Evolutionary conservation across 2,797 vertebrate species (phyloP).

Genomic region (Cheirogaleus major): DNA sequence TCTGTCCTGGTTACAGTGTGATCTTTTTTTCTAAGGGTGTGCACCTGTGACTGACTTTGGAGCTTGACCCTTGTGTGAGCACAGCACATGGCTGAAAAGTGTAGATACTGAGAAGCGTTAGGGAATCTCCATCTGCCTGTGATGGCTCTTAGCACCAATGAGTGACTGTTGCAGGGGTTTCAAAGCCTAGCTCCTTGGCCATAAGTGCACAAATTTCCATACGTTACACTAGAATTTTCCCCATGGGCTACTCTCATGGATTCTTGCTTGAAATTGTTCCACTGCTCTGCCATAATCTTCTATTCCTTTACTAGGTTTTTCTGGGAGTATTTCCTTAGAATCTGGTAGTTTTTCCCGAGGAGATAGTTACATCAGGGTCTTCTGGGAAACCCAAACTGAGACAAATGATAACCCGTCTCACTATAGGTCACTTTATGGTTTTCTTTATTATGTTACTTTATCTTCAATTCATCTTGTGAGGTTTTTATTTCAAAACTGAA

Average conservation of each 20-base stretch:
- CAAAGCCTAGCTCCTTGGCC: background rate
- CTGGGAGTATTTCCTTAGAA: background rate
- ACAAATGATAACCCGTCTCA: background rate
- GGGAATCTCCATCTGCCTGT: background rate
- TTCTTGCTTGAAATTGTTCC: background rate
- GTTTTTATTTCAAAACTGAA: constrained; percentile 2
- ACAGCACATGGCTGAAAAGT: background rate
- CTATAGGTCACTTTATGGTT: background rate
- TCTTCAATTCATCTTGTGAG: background rate
- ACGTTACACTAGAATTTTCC: background rate
- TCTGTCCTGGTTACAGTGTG: background rate
- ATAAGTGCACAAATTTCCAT: background rate
- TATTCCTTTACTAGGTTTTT: background rate
- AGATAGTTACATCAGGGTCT: background rate
- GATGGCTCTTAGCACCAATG: background rate
- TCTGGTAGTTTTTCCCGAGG: background rate
- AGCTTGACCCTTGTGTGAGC: background rate
- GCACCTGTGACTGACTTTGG: background rate
- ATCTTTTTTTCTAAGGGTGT: background rate
- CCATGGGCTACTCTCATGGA: background rate
- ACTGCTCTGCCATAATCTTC: background rate
- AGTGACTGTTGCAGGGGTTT: background rate
- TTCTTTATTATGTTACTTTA: background rate
- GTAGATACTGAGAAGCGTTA: background rate
- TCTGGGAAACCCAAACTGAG: background rate